phyloP scores from a whole-genome alignment of 2,797 vertebrate genomes.

The Pangasius mekongensis region DNA sequence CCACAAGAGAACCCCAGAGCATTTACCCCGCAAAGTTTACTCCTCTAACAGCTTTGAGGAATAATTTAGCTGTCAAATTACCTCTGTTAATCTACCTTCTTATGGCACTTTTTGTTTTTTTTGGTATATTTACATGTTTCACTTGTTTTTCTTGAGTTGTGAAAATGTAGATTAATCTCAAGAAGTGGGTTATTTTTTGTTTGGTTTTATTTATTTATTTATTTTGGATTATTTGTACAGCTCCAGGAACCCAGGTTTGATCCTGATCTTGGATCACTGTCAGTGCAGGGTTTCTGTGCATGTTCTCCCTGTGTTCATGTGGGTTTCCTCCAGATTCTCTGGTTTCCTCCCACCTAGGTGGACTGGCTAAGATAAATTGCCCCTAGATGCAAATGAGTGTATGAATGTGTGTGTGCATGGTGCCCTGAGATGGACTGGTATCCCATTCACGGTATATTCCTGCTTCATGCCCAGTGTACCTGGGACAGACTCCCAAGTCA shows the following conservation, averaged over 20 bases:
- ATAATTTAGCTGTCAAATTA: neutral
- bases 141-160: neutral
- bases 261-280: neutral
- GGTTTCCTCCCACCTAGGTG: neutral
- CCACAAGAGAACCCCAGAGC: neutral
- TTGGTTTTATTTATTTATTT: neutral
- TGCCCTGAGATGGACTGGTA: neutral
- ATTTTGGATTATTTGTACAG: neutral
- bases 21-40: neutral
- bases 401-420: neutral
- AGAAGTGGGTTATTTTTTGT: neutral
- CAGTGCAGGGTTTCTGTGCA: neutral
- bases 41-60: neutral
- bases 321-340: neutral
- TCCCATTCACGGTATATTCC: neutral
- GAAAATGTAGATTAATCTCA: neutral
- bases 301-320: neutral
- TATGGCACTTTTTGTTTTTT: neutral
- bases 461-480: neutral
- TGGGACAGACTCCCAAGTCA: neutral
- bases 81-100: neutral
- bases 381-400: neutral
- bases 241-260: neutral
- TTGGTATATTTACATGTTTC: neutral
- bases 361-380: neutral